Percentiles rank a stretch among this genome's conserved stretches.
These are phyloP conservation scores for Adelphocoris suturalis DNA, from an alignment of 2,888 invertebrate genomes.

Conservation along the genomic window DNA sequence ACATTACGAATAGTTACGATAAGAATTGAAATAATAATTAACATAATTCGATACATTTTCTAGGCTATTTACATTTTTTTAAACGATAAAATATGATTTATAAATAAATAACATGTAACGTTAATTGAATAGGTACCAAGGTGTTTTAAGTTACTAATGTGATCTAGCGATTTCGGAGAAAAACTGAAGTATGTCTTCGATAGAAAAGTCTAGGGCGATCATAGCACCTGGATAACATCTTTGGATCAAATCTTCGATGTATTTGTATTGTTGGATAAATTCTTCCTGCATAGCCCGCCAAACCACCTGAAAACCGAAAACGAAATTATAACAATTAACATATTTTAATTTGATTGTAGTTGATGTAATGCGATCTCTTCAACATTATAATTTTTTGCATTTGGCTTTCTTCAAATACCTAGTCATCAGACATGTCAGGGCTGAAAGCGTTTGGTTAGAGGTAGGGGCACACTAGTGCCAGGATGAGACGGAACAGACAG, in stretches of 20 bases:
- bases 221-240: conserved; percentile 98
- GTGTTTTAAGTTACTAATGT: conserved; percentile 81
- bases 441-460: too few relatives aligned
- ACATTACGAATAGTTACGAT: neutral
- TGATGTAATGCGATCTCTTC: too few relatives aligned
- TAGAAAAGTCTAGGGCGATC: conserved; percentile 95
- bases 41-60: neutral
- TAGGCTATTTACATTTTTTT: neutral
- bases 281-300: conserved; percentile 99
- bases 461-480: too few relatives aligned
- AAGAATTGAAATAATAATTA: neutral
- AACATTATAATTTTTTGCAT: too few relatives aligned
- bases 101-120: neutral
- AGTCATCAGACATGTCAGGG: too few relatives aligned
- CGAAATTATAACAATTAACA: neutral
- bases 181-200: conserved; percentile 95
- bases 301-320: conserved; percentile 86
- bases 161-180: conserved; percentile 99
- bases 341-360: too few relatives aligned
- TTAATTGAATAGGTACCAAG: neutral
- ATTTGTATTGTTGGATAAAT: conserved; percentile 97
- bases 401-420: too few relatives aligned
- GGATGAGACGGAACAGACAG: too few relatives aligned
- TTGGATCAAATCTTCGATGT: conserved; percentile 94
- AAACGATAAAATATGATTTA: conserved; percentile 52